phyloP scores from a whole-genome alignment of 2,888 invertebrate species.

The Falcaria lacertinaria region DNA sequence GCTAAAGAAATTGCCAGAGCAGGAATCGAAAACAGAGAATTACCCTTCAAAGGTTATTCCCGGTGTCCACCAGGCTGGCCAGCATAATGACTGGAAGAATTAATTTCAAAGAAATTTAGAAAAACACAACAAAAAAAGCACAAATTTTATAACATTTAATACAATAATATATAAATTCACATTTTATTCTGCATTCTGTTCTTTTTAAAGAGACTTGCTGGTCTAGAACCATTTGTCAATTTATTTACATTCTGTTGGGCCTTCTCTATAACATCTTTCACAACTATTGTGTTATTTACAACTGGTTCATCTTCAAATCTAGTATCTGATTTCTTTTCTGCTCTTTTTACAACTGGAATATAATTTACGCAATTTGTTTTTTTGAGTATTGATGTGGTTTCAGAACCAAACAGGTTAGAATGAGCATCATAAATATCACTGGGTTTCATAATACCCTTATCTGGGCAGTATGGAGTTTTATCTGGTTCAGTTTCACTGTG shows the following conservation, averaged over 20 bases:
- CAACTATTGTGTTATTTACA: conserved; percentile 36
- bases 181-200: conserved; percentile 52
- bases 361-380: conserved; percentile 46
- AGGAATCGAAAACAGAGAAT: no score
- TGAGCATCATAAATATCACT: conserved; percentile 64
- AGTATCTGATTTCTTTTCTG: conserved; percentile 5
- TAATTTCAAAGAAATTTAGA: no score
- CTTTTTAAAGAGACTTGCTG: conserved; percentile 64
- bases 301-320: conserved; percentile 9
- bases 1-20: no score
- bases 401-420: conserved; percentile 36
- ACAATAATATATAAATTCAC: conserved; percentile 11
- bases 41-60: no score
- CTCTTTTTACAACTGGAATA: conserved; percentile 5
- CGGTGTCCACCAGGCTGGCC: no score
- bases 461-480: conserved; percentile 35
- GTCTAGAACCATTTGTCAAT: conserved; percentile 35
- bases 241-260: conserved; percentile 21
- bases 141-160: neutral
- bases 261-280: conserved; percentile 60
- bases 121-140: no score
- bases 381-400: conserved; percentile 60
- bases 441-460: conserved; percentile 57
- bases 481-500: conserved; percentile 47
- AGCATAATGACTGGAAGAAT: no score